phyloP scores from a whole-genome alignment of 2,888 invertebrate species.

The Oligia strigilis region DNA sequence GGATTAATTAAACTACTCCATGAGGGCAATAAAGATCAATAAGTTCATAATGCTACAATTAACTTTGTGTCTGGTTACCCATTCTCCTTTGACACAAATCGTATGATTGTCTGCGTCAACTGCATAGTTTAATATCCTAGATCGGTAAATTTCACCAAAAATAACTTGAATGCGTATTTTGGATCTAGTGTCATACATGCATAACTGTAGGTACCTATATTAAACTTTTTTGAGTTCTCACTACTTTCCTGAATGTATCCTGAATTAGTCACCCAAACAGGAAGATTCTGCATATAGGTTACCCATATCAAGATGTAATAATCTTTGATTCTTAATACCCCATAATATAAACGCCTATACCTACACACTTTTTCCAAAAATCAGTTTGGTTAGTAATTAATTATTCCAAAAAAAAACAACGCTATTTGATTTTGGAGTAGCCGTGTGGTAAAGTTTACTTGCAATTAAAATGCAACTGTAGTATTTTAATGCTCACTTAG shows the following conservation, averaged over 20 bases:
- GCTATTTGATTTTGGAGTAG: background rate
- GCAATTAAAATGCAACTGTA: conserved; percentile 10
- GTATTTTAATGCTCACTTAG: conserved; percentile 18
- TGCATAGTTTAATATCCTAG: background rate
- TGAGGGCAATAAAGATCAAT: no score
- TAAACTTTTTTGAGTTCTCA: conserved; percentile 1
- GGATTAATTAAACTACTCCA: no score
- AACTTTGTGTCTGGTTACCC: no score
- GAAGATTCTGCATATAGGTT: background rate
- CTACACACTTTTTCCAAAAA: background rate
- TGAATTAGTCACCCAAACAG: background rate
- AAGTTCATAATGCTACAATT: no score
- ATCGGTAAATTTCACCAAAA: background rate
- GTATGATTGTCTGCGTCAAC: background rate
- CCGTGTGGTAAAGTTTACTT: background rate
- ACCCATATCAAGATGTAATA: background rate
- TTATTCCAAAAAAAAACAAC: background rate
- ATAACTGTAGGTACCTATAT: background rate
- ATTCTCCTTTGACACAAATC: conserved; percentile 1
- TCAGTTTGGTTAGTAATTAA: background rate
- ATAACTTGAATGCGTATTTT: background rate
- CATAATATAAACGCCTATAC: background rate
- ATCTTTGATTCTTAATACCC: background rate
- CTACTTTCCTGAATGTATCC: background rate
- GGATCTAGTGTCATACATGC: background rate